These are phyloP conservation scores for Drosophila ercepeae DNA, from an alignment of 1,140 invertebrate genomes.

Conservation along the genomic window DNA sequence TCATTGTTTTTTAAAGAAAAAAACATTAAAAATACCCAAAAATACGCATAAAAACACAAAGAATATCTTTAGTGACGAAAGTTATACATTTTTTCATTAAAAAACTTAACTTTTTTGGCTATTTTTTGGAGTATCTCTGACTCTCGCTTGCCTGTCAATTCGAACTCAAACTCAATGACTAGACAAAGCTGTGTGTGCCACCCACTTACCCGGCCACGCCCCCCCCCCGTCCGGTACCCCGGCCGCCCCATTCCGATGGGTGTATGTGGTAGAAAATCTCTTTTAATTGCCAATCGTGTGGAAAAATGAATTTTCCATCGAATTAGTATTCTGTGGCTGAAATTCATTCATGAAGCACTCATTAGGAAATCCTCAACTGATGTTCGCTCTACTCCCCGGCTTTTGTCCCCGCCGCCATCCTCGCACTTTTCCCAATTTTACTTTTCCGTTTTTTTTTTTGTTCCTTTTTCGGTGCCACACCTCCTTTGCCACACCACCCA, in stretches of 20 bases:
- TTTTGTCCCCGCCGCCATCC: background rate
- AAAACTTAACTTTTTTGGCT: background rate
- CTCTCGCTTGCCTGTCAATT: slow-evolving; percentile 72
- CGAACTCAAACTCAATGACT: slow-evolving; percentile 61
- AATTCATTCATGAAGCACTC: slow-evolving; percentile 83
- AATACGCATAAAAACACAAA: too few relatives aligned
- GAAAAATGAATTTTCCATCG: slow-evolving; percentile 84
- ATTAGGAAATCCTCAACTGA: slow-evolving; percentile 80
- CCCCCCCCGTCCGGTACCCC: too few relatives aligned
- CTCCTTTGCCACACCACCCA: background rate
- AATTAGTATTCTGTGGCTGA: slow-evolving; percentile 84
- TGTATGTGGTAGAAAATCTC: slow-evolving; percentile 73
- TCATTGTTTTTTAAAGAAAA: too few relatives aligned
- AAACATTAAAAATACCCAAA: too few relatives aligned
- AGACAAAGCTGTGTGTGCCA: slow-evolving; percentile 64
- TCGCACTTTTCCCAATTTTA: slow-evolving; percentile 13
- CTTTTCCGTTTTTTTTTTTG: background rate
- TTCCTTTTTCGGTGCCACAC: slow-evolving; percentile 1
- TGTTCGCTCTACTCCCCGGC: slow-evolving; percentile 23
- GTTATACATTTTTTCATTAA: too few relatives aligned
- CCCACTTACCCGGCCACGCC: background rate
- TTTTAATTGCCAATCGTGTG: slow-evolving; percentile 84
- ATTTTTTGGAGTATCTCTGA: slow-evolving; percentile 13
- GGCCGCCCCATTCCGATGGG: background rate
- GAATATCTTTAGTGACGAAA: too few relatives aligned